Evolutionary conservation across 2,888 invertebrate species (phyloP).

Genomic region (Drosophila cognata): DNA sequence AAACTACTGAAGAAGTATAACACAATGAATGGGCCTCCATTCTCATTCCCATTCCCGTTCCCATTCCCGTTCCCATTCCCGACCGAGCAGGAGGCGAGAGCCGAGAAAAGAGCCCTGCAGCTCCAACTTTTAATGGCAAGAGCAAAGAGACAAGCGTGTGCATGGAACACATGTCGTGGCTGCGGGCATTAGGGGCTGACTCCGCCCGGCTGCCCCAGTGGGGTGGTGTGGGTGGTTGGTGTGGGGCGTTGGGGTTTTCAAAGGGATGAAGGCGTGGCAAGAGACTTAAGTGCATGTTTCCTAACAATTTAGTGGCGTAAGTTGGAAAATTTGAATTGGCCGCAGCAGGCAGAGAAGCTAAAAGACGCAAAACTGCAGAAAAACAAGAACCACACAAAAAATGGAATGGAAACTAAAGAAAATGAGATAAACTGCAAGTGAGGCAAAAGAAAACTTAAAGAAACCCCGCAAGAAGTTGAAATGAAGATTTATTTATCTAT

Average conservation of each 20-base stretch:
- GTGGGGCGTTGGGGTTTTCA: not conserved
- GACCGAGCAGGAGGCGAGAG: not conserved
- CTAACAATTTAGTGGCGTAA: slow-evolving; percentile 80
- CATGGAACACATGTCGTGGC: slow-evolving; percentile 76
- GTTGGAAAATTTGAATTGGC: slow-evolving; percentile 79
- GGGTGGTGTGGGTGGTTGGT: not conserved
- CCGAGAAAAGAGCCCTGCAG: slow-evolving; percentile 54
- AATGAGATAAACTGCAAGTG: slow-evolving; percentile 23
- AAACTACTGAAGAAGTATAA: slow-evolving; percentile 50
- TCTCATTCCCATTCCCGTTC: not conserved
- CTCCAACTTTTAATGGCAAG: slow-evolving; percentile 79
- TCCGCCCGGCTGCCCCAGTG: not conserved
- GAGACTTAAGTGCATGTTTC: slow-evolving; percentile 80
- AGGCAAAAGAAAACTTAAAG: slow-evolving; percentile 58
- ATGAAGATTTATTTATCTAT: slow-evolving; percentile 82
- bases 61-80: too few relatives aligned
- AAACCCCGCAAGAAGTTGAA: slow-evolving; percentile 72
- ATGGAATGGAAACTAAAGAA: not conserved
- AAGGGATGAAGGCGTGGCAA: slow-evolving; percentile 22
- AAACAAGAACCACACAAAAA: slow-evolving; percentile 1
- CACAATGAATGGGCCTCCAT: slow-evolving; percentile 53
- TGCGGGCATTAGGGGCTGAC: slow-evolving; percentile 55
- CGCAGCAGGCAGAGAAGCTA: slow-evolving; percentile 46
- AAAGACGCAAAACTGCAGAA: slow-evolving; percentile 18
- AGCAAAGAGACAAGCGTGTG: slow-evolving; percentile 65